Evolutionary conservation across 2,797 vertebrate genomes (phyloP).

Genomic region (Megalops cyprinoides): DNA sequence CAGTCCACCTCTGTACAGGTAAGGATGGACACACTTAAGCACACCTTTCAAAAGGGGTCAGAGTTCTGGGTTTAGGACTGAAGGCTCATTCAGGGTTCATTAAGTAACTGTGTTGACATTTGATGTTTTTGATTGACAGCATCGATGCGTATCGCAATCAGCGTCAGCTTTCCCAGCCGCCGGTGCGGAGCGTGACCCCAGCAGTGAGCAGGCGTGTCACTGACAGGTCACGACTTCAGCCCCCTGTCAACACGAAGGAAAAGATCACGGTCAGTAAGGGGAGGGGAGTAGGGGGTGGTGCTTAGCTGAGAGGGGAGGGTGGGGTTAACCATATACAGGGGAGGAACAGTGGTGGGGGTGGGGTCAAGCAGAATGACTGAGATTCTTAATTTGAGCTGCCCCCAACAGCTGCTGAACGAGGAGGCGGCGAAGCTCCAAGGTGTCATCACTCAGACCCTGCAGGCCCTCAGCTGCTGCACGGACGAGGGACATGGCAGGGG

Average conservation of each 20-base stretch:
- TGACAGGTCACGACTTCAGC: slow-evolving; percentile 48
- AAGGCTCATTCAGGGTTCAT: no score
- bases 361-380: no score
- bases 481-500: slow-evolving; percentile 79
- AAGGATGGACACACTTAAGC: neutral
- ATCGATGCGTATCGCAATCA: slow-evolving; percentile 75
- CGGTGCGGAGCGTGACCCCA: slow-evolving; percentile 56
- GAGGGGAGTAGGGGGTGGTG: neutral
- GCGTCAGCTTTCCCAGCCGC: slow-evolving; percentile 45
- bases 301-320: neutral
- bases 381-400: neutral
- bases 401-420: slow-evolving; percentile 67
- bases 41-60: neutral
- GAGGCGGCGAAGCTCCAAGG: slow-evolving; percentile 73
- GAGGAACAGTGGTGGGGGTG: no score
- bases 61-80: no score
- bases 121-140: slow-evolving; percentile 52
- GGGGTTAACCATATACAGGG: no score
- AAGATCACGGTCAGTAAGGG: slow-evolving; percentile 63
- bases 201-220: slow-evolving; percentile 49
- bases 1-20: slow-evolving; percentile 54
- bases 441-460: slow-evolving; percentile 76
- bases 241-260: slow-evolving; percentile 63
- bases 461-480: slow-evolving; percentile 79
- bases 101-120: no score